Percentiles rank a stretch among this genome's conserved stretches.
Evolutionary conservation across 1,140 invertebrate species (phyloP).

Genomic region (Diploscapter pachys): DNA sequence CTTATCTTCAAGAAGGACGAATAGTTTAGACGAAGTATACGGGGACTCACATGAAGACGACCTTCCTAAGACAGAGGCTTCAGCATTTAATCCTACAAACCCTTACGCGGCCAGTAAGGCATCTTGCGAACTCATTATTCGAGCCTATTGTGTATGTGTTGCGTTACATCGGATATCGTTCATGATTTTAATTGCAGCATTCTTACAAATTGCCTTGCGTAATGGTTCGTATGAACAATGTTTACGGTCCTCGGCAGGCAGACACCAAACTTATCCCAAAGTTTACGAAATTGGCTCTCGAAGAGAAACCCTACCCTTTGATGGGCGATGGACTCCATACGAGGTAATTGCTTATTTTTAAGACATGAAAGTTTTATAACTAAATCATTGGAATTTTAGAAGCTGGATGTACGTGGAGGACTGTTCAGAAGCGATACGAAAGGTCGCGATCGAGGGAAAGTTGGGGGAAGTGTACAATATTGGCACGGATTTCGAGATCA

Average conservation of each 20-base stretch:
- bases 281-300: constrained; percentile 56
- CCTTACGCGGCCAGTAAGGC: constrained; percentile 59
- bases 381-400: constrained; percentile 3
- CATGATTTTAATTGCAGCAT: constrained; percentile 45
- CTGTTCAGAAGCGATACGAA: constrained; percentile 55
- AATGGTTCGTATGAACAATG: constrained; percentile 60
- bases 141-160: constrained; percentile 50
- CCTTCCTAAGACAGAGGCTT: constrained; percentile 49
- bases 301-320: constrained; percentile 57
- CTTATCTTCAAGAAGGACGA: neutral
- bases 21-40: constrained; percentile 54
- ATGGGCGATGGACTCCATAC: constrained; percentile 59
- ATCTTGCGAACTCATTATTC: constrained; percentile 54
- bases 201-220: constrained; percentile 60
- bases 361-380: too few relatives aligned
- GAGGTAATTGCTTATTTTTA: too few relatives aligned
- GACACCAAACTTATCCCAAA: constrained; percentile 59
- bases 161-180: too few relatives aligned
- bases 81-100: constrained; percentile 56
- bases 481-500: constrained; percentile 57
- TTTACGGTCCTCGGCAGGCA: constrained; percentile 58
- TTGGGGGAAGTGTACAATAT: constrained; percentile 57
- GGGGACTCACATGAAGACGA: constrained; percentile 51
- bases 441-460: constrained; percentile 47
- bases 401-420: constrained; percentile 59